Conservation (phyloP, 2,113 vertebrate species). For the Gopherus flavomarginatus region DNA sequence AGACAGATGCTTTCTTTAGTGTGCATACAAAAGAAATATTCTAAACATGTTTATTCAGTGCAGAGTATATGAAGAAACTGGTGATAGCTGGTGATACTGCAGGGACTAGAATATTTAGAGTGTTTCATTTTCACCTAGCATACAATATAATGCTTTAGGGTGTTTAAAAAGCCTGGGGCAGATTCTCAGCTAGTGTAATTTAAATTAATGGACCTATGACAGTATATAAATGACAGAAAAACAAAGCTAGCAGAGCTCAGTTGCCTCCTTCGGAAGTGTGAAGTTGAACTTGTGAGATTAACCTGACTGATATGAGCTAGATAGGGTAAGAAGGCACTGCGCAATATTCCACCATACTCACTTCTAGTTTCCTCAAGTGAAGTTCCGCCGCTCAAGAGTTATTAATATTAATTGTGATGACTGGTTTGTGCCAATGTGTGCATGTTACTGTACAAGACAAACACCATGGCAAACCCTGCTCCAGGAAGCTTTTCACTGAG, state of each 20-base stretch:
- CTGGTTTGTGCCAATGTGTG: not conserved
- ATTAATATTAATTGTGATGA: not conserved
- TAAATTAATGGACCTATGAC: not conserved
- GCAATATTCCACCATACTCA: not conserved
- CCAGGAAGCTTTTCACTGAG: not conserved
- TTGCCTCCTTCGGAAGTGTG: not conserved
- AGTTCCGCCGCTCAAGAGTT: not conserved
- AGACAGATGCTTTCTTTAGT: not conserved
- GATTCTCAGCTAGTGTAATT: not conserved
- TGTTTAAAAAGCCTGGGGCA: not conserved
- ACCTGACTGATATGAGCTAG: not conserved
- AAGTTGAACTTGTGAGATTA: not conserved
- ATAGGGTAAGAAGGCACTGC: rapidly evolving
- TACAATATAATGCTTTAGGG: not conserved
- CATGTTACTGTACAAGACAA: not conserved
- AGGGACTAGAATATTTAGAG: not conserved
- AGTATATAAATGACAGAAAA: rapidly evolving
- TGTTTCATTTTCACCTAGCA: not conserved
- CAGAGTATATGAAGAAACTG: not conserved
- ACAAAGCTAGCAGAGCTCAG: rapidly evolving
- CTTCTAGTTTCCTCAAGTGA: rapidly evolving
- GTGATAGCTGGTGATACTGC: not conserved
- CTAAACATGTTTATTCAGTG: not conserved
- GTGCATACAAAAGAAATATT: not conserved
- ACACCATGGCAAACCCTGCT: not conserved